Evolutionary conservation across 2,888 invertebrate genomes (phyloP).

Genomic region (Sinopyrophorus schimmeli): DNA sequence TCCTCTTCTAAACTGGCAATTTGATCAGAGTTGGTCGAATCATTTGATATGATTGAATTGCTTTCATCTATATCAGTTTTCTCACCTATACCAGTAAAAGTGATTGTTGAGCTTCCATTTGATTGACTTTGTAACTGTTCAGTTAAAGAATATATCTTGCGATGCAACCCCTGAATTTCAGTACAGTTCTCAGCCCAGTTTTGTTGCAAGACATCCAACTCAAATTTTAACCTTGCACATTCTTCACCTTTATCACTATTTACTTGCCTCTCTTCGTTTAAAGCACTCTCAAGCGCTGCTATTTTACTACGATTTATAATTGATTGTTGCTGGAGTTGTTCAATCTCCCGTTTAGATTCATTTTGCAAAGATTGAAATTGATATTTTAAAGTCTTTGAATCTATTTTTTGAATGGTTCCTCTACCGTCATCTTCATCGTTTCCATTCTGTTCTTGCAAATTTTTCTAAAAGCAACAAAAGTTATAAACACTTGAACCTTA

Average conservation of each 20-base stretch:
- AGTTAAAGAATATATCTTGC: constrained; percentile 21
- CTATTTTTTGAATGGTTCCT: constrained; percentile 35
- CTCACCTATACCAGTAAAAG: constrained; percentile 34
- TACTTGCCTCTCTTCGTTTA: constrained; percentile 44
- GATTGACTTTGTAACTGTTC: constrained; percentile 29
- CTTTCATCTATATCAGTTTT: constrained; percentile 49
- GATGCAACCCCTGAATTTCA: constrained; percentile 27
- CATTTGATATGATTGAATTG: constrained; percentile 46
- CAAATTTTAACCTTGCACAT: constrained; percentile 44
- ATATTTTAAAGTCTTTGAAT: constrained; percentile 53
- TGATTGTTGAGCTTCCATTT: too few relatives aligned
- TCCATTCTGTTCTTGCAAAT: constrained; percentile 19
- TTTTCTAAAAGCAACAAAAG: constrained; percentile 11
- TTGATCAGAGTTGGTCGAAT: constrained; percentile 53
- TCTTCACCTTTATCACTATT: constrained; percentile 41
- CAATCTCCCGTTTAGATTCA: constrained; percentile 50
- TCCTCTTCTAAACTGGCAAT: constrained; percentile 72
- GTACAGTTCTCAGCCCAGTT: constrained; percentile 36
- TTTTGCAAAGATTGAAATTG: constrained; percentile 51
- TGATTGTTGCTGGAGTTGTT: constrained; percentile 45
- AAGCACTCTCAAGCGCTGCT: constrained; percentile 41
- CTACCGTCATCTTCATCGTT: constrained; percentile 13
- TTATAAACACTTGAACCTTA: too few relatives aligned
- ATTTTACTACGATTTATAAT: constrained; percentile 46
- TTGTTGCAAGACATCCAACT: constrained; percentile 51